Evolutionary conservation across 1,140 invertebrate species (phyloP).

Genomic region (Camponotus vicinus): DNA sequence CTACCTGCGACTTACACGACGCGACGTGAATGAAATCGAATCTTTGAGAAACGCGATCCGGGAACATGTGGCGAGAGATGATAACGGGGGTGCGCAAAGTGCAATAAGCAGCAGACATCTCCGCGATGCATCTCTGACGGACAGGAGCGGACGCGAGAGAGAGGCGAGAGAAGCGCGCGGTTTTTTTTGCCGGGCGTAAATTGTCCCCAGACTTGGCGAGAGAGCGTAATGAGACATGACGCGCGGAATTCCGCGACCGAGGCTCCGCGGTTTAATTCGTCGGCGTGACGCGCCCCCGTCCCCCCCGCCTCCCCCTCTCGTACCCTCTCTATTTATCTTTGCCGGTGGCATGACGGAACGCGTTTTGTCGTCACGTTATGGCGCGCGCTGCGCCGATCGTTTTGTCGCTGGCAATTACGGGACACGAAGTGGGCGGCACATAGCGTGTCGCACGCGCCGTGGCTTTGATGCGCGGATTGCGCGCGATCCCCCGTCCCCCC

Average conservation of each 20-base stretch:
- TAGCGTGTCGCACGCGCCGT: constrained; percentile 78
- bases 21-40: neutral
- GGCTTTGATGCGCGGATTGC: constrained; percentile 60
- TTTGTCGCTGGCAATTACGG: constrained; percentile 78
- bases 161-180: neutral
- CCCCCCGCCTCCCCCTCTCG: neutral
- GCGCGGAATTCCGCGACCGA: constrained; percentile 39
- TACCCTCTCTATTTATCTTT: constrained; percentile 30
- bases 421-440: constrained; percentile 74
- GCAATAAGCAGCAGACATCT: neutral
- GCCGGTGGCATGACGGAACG: constrained; percentile 57
- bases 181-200: constrained; percentile 32
- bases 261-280: constrained; percentile 64
- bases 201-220: constrained; percentile 42
- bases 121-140: neutral
- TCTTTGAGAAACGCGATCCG: neutral
- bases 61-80: neutral
- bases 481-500: constrained; percentile 54
- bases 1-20: too few relatives aligned
- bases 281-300: constrained; percentile 46
- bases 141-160: neutral
- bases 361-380: constrained; percentile 72
- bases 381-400: constrained; percentile 63
- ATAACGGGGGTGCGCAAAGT: neutral
- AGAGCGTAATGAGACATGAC: constrained; percentile 48